Conservation (phyloP, 1,140 invertebrate genomes). For the Macrobrachium nipponense region DNA sequence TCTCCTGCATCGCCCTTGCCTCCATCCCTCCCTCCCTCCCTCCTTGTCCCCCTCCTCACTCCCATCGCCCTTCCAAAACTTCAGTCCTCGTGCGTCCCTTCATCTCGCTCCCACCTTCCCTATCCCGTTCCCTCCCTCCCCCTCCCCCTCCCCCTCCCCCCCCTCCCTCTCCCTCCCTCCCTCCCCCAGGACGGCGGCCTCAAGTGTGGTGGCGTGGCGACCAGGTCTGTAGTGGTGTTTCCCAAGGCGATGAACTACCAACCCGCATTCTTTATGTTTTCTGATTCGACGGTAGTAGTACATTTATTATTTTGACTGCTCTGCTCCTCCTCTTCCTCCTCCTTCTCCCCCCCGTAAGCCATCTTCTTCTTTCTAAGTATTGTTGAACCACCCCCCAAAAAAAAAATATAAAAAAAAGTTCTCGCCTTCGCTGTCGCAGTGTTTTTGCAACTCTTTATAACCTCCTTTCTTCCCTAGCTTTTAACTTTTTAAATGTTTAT, state of each 20-base stretch:
- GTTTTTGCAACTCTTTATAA: constrained; percentile 2
- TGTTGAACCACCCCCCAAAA: too few species aligned
- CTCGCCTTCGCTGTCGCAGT: not conserved
- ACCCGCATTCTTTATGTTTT: too few species aligned
- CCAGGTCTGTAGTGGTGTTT: constrained; percentile 32
- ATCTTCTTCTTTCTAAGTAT: not conserved
- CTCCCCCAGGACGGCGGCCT: constrained; percentile 9
- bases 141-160: not conserved
- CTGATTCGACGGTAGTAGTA: not conserved
- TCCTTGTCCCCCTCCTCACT: not conserved
- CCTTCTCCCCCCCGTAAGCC: not conserved
- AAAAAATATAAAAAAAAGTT: too few species aligned
- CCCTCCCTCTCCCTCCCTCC: constrained; percentile 3
- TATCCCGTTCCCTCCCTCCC: too few species aligned
- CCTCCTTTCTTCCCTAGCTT: not conserved
- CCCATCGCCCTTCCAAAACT: not conserved
- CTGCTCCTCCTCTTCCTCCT: constrained; percentile 15
- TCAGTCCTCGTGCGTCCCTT: not conserved
- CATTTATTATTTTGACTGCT: not conserved
- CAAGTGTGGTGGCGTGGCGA: constrained; percentile 39
- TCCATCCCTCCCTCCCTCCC: not conserved
- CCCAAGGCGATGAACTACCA: too few species aligned
- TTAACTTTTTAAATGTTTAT: too few species aligned
- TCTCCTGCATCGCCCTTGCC: constrained; percentile 3
- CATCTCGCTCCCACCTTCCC: not conserved